These are phyloP conservation scores for Tiliacea aurago DNA, from an alignment of 2,888 invertebrate species.

Conservation along the genomic window DNA sequence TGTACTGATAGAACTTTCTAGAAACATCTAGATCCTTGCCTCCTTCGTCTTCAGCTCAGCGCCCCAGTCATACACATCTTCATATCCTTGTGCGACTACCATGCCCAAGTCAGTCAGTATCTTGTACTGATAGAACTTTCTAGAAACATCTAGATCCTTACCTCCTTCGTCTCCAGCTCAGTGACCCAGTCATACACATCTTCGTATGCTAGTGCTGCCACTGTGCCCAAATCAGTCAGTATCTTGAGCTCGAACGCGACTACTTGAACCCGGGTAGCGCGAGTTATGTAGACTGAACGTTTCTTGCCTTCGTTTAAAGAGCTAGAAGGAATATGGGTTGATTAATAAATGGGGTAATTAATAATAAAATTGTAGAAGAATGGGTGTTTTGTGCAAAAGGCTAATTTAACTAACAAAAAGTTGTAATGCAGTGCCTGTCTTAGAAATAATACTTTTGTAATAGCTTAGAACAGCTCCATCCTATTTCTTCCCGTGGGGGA, in stretches of 20 bases:
- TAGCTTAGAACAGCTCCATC: no score
- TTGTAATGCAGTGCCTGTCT: no score
- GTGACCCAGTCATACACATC: conserved; percentile 79
- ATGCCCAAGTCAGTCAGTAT: conserved; percentile 86
- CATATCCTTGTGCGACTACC: no score
- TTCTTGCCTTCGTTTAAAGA: conserved; percentile 80
- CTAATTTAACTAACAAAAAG: no score
- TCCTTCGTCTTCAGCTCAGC: conserved; percentile 84
- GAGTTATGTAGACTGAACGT: conserved; percentile 82
- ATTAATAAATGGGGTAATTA: background rate
- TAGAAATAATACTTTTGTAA: no score
- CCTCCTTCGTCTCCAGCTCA: conserved; percentile 86
- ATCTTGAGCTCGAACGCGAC: conserved; percentile 87
- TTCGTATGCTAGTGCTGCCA: conserved; percentile 66
- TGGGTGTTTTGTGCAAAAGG: no score
- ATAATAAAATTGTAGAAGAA: background rate
- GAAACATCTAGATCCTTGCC: conserved; percentile 86
- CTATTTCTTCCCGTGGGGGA: no score
- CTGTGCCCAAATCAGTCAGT: conserved; percentile 84
- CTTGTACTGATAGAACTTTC: conserved; percentile 68
- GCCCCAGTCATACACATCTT: no score
- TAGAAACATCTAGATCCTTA: conserved; percentile 50
- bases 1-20: conserved; percentile 66
- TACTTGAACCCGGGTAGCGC: conserved; percentile 80
- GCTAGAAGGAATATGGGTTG: conserved; percentile 70